These are phyloP conservation scores for Thunnus albacares DNA, from an alignment of 2,797 vertebrate species.

Conservation along the genomic window DNA sequence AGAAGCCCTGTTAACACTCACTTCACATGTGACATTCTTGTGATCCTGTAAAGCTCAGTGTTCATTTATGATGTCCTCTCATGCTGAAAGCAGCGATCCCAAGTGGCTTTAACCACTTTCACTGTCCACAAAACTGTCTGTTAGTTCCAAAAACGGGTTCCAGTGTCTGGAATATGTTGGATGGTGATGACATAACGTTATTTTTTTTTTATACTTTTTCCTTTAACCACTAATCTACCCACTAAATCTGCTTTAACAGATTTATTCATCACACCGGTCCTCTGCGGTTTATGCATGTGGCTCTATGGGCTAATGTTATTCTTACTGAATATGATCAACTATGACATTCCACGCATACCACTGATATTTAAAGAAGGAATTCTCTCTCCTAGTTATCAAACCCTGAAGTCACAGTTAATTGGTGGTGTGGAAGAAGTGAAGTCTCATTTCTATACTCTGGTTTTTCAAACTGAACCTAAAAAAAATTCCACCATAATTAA, in stretches of 20 bases:
- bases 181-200: too few species aligned
- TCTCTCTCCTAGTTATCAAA: not conserved
- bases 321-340: conserved; percentile 21
- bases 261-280: conserved; percentile 13
- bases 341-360: conserved; percentile 10
- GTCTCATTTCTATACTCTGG: not conserved
- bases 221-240: not conserved
- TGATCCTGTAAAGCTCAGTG: conserved; percentile 15
- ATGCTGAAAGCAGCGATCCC: not conserved
- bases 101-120: not conserved
- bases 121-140: not conserved
- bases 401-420: conserved; percentile 6
- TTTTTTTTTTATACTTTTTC: not conserved
- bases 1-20: not conserved
- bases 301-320: conserved; percentile 42
- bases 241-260: not conserved
- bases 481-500: too few species aligned
- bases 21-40: not conserved
- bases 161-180: not conserved
- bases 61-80: conserved; percentile 7
- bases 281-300: conserved; percentile 20
- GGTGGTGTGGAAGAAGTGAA: not conserved
- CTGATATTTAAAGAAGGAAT: conserved; percentile 30
- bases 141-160: not conserved
- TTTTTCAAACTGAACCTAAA: not conserved